Evolutionary conservation across 2,888 invertebrate genomes (phyloP).

Genomic region (Plagodis dolabraria): DNA sequence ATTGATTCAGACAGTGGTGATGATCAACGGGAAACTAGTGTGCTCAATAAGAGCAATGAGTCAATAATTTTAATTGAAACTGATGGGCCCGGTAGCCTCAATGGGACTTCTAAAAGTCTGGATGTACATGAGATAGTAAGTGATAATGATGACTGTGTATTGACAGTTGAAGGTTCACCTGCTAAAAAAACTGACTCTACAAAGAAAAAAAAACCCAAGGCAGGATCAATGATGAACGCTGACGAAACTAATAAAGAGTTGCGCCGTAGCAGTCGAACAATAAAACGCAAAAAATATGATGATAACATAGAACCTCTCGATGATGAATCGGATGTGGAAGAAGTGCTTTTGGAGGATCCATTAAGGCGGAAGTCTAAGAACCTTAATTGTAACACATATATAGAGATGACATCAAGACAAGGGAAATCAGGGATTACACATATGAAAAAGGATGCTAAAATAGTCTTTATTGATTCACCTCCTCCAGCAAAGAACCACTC

Average conservation of each 20-base stretch:
- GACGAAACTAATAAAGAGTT: constrained; percentile 51
- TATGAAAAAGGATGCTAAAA: constrained; percentile 89
- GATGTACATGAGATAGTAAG: constrained; percentile 74
- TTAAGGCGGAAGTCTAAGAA: constrained; percentile 58
- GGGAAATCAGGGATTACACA: background rate
- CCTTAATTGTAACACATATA: constrained; percentile 55
- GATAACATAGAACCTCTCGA: constrained; percentile 82
- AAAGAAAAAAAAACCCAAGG: constrained; percentile 28
- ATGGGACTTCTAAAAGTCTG: constrained; percentile 54
- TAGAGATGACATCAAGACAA: constrained; percentile 87
- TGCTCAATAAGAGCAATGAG: constrained; percentile 51
- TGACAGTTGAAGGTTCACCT: constrained; percentile 53
- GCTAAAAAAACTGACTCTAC: background rate
- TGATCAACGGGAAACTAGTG: constrained; percentile 49
- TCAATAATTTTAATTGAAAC: constrained; percentile 53
- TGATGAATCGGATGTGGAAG: constrained; percentile 87
- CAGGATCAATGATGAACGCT: constrained; percentile 22
- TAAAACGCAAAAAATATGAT: constrained; percentile 83
- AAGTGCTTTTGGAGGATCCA: constrained; percentile 86
- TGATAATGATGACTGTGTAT: constrained; percentile 56
- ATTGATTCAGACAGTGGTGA: constrained; percentile 70
- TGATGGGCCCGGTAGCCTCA: constrained; percentile 51
- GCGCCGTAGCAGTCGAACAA: constrained; percentile 68
- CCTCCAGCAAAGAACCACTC: constrained; percentile 86
- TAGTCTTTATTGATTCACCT: constrained; percentile 92